phyloP scores from a whole-genome alignment of 2,113 vertebrate genomes.

The Crotalus horridus region DNA sequence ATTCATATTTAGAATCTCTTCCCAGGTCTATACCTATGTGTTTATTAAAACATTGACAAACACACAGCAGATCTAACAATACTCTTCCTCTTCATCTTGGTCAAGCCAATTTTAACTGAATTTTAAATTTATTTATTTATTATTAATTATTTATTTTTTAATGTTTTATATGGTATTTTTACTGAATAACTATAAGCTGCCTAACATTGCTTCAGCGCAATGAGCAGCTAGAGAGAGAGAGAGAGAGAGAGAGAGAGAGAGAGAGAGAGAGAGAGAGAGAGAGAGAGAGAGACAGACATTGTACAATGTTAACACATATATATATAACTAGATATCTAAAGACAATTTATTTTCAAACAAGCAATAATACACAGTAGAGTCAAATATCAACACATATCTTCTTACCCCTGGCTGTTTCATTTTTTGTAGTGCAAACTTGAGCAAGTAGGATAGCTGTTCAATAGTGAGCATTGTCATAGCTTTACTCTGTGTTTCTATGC shows the following conservation, averaged over 20 bases:
- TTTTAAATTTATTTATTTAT: background rate
- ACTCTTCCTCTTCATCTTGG: background rate
- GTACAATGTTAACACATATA: background rate
- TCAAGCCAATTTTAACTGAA: background rate
- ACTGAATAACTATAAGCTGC: background rate
- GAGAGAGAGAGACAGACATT: background rate
- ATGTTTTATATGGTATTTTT: background rate
- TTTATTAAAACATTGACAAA: background rate
- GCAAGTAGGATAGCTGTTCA: conserved; percentile 94
- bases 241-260: background rate
- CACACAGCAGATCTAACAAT: background rate
- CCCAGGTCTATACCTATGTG: background rate
- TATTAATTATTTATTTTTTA: background rate
- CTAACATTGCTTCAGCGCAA: background rate
- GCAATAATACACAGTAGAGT: background rate
- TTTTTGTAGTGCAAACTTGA: conserved; percentile 99
- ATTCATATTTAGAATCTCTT: background rate
- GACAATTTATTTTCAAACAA: background rate
- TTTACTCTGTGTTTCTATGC: conserved; percentile 99
- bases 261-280: background rate
- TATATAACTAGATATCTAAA: background rate
- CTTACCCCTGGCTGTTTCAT: conserved; percentile 99
- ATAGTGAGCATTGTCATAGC: conserved; percentile 98
- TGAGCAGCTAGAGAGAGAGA: background rate
- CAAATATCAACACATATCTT: conserved; percentile 5